Conservation (phyloP, 2,797 vertebrate species). For the Poeciliopsis turneri region DNA sequence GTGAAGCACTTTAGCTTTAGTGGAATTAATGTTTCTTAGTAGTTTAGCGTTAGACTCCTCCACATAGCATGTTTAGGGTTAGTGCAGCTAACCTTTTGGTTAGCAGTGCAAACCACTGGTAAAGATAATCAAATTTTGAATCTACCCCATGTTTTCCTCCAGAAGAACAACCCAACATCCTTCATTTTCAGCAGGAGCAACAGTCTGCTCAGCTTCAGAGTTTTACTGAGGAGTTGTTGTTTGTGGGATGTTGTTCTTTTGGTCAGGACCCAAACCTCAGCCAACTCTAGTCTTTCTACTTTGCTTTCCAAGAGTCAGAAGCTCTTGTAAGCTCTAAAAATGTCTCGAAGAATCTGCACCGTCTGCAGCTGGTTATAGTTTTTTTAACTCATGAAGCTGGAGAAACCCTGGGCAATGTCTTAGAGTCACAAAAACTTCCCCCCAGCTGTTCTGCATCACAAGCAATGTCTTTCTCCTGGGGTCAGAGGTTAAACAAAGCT, state of each 20-base stretch:
- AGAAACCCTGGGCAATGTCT: slow-evolving; percentile 29
- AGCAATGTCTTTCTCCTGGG: slow-evolving; percentile 29
- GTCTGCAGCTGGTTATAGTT: slow-evolving; percentile 18
- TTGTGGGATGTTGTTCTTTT: neutral
- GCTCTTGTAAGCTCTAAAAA: neutral
- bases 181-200: neutral
- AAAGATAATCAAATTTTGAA: neutral
- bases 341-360: neutral
- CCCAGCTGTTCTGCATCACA: slow-evolving; percentile 48
- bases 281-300: neutral
- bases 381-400: slow-evolving; percentile 38
- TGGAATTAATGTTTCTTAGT: too few relatives aligned
- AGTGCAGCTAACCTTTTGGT: neutral
- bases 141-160: neutral
- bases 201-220: neutral
- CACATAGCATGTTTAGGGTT: neutral
- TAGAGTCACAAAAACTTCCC: slow-evolving; percentile 19
- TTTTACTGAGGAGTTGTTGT: neutral
- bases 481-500: slow-evolving; percentile 51
- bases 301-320: neutral
- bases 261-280: neutral
- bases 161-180: neutral
- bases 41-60: too few relatives aligned
- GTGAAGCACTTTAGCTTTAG: too few relatives aligned
- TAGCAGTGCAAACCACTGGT: neutral